Percentiles rank a stretch among this genome's conserved stretches.
Conservation (phyloP, 2,888 invertebrate genomes). For the Poecilobothrus nobilitatus region DNA sequence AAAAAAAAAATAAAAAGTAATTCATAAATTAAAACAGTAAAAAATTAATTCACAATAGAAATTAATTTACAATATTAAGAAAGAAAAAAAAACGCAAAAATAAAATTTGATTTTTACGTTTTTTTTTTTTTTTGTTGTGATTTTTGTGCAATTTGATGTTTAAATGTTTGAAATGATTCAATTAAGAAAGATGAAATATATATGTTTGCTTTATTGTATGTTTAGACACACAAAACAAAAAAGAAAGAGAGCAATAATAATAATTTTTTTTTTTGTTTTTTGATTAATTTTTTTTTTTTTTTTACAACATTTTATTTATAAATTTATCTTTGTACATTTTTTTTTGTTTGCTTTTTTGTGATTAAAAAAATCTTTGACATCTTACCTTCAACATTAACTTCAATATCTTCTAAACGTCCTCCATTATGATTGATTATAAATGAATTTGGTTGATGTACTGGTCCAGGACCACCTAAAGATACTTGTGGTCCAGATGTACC, state of each 20-base stretch:
- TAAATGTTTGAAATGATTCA: background rate
- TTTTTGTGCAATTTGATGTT: background rate
- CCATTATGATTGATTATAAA: constrained; percentile 71
- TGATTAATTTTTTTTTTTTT: background rate
- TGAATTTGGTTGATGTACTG: constrained; percentile 61
- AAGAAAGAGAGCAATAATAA: background rate
- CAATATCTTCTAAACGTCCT: constrained; percentile 85
- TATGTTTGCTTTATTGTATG: background rate
- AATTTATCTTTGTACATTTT: background rate
- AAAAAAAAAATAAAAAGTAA: background rate
- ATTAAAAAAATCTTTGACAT: constrained; percentile 17
- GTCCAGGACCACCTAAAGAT: constrained; percentile 63
- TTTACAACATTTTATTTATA: background rate
- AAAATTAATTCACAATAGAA: background rate
- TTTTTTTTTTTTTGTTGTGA: background rate
- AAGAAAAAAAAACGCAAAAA: background rate
- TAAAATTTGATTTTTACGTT: background rate
- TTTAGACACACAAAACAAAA: background rate
- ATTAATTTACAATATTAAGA: background rate
- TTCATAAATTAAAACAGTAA: background rate
- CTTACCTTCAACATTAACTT: constrained; percentile 92
- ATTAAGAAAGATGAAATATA: background rate
- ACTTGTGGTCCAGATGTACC: constrained; percentile 59
- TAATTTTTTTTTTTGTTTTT: background rate
- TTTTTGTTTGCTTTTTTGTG: background rate